These are phyloP conservation scores for Eilema depressum DNA, from an alignment of 2,888 invertebrate species.

Conservation along the genomic window DNA sequence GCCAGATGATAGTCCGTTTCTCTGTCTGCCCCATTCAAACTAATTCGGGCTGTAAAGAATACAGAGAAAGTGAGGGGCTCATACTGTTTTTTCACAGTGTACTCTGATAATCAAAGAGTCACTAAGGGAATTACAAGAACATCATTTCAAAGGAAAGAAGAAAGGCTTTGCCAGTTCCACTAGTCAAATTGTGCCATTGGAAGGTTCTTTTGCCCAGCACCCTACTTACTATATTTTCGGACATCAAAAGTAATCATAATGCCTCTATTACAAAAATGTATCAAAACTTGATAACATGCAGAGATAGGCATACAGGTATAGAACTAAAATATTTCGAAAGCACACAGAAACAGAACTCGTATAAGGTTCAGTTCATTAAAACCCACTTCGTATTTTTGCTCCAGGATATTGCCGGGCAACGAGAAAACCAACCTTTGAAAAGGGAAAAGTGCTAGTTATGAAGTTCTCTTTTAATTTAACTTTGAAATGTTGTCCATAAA, in stretches of 20 bases:
- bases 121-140: no score
- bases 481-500: not conserved
- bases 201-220: not conserved
- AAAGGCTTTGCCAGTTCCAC: no score
- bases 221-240: not conserved
- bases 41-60: no score
- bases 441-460: not conserved
- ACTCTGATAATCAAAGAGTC: no score
- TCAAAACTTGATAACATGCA: not conserved
- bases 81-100: no score
- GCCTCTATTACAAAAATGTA: not conserved
- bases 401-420: not conserved
- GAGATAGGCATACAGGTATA: not conserved
- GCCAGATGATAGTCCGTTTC: no score
- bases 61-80: no score
- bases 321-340: not conserved
- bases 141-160: no score
- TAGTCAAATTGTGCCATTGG: no score
- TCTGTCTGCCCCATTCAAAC: no score
- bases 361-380: not conserved
- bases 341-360: not conserved
- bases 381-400: not conserved
- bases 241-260: no score
- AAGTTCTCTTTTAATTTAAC: not conserved
- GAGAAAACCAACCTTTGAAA: conserved; percentile 1